Base-by-base conservation (phyloP, 2,888 invertebrate genomes). In the Didymodactylos carnosus region DNA sequence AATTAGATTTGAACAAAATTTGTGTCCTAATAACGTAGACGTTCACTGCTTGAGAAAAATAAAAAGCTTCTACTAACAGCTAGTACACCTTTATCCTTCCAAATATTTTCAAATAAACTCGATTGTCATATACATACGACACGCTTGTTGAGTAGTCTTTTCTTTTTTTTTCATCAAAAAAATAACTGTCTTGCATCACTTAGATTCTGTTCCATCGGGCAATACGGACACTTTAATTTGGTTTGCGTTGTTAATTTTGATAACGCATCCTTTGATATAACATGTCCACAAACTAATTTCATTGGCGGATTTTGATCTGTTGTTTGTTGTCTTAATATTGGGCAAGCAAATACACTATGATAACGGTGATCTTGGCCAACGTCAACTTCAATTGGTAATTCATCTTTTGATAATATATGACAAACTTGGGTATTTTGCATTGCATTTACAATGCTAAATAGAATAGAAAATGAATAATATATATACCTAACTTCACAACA, bases 261-360 rank as follows among this genome's bases (percentile, higher is more conserved):
- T 77, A 98, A 87, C 69, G 98, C 98, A 85, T 99, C 98, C 78
- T 91, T 87, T 5, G 94, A 94, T 80, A 98, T 97, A 76, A 97
- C 95, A 86, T 98, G 98, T 5, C 98, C 98, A 84, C 98, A 98
- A 4, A 91, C 88, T 76, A 98, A 87, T 77, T 93, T 87, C 90
- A 98, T 94, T 23, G 98, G 97, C 75, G 98, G 98, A 87, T 98
- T 98, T 78, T 88, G 88, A 78, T 94, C 93, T 1, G 92, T 91
- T 69, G 92, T 92, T 83, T 97, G 97, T 82, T 95, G 95, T 73
- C 95, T 88, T 76, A 98, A 87, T 80, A 98, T 98, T 13, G 98
- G 98, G 83, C 98, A 99, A 29, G 97, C 94, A 86, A 98, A 98
- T 81, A 95, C 91, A 10, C 95, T 97, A 86, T 98, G 98, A 62